Conservation (phyloP, 1,140 invertebrate species). For the Drosophila triauraria region DNA sequence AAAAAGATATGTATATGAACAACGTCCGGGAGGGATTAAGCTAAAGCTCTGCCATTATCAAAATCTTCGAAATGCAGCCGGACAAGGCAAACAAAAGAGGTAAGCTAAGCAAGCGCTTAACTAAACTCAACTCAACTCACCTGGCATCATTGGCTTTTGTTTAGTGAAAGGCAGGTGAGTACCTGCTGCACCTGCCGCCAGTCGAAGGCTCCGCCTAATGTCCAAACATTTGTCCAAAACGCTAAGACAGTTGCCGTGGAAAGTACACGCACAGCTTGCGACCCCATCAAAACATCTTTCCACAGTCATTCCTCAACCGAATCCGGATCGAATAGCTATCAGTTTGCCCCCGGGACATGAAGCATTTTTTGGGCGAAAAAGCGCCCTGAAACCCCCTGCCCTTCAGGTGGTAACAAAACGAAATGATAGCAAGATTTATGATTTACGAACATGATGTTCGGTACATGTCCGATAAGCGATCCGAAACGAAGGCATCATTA, state of each 20-base stretch:
- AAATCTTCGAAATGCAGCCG: slow-evolving; percentile 36
- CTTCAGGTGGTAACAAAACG: slow-evolving; percentile 41
- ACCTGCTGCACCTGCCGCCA: slow-evolving; percentile 40
- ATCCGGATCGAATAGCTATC: slow-evolving; percentile 16
- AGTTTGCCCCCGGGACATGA: slow-evolving; percentile 32
- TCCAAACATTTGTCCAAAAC: slow-evolving; percentile 44
- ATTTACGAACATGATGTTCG: slow-evolving; percentile 67
- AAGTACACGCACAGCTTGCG: slow-evolving; percentile 46
- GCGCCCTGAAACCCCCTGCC: background rate
- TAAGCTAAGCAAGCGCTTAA: slow-evolving; percentile 16
- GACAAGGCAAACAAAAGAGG: slow-evolving; percentile 25
- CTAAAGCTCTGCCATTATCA: slow-evolving; percentile 30
- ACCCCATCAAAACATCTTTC: slow-evolving; percentile 41
- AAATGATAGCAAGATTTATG: slow-evolving; percentile 73
- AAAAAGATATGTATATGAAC: slow-evolving; percentile 21
- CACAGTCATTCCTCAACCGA: slow-evolving; percentile 48
- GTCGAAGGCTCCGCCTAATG: slow-evolving; percentile 42
- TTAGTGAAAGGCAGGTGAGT: slow-evolving; percentile 47
- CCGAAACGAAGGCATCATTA: slow-evolving; percentile 57
- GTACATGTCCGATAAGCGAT: slow-evolving; percentile 50
- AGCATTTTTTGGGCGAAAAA: slow-evolving; percentile 47
- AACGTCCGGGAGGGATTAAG: slow-evolving; percentile 21
- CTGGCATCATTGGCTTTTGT: slow-evolving; percentile 37
- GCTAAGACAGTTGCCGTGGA: slow-evolving; percentile 36
- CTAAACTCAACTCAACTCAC: slow-evolving; percentile 14